phyloP scores from a whole-genome alignment of 2,888 invertebrate genomes.

The Molanna angustata region DNA sequence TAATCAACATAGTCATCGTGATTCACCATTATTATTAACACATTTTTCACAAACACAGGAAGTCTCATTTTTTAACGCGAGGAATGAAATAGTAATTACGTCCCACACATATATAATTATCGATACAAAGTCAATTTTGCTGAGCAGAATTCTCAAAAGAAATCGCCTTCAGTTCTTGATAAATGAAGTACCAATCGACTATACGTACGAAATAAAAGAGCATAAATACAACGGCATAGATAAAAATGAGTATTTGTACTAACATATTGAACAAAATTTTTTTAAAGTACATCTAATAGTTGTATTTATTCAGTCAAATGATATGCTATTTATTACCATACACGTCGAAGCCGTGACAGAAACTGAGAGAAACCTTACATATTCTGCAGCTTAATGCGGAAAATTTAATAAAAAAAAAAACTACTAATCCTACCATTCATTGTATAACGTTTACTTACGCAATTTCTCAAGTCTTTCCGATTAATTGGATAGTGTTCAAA shows the following conservation, averaged over 20 bases:
- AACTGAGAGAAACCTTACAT: conserved; percentile 30
- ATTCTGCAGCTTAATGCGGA: conserved; percentile 27
- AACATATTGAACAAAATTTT: conserved; percentile 50
- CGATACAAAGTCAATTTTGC: too few relatives aligned
- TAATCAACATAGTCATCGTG: too few relatives aligned
- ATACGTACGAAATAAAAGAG: conserved; percentile 52
- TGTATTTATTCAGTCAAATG: not conserved
- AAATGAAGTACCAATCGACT: conserved; percentile 40
- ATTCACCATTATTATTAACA: too few relatives aligned
- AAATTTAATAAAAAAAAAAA: conserved; percentile 31
- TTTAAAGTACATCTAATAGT: too few relatives aligned
- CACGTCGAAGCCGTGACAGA: conserved; percentile 3
- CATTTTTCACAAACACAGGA: too few relatives aligned
- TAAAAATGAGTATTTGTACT: conserved; percentile 53
- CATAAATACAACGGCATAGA: conserved; percentile 52
- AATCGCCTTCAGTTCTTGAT: conserved; percentile 24
- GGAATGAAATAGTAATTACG: too few relatives aligned
- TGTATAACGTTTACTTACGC: conserved; percentile 1
- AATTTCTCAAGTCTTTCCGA: not conserved
- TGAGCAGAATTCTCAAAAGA: conserved; percentile 8
- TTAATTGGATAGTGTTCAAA: not conserved
- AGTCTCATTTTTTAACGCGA: too few relatives aligned
- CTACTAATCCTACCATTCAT: conserved; percentile 6
- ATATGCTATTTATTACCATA: conserved; percentile 3
- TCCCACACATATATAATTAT: too few relatives aligned